Percentiles rank a stretch among this genome's conserved stretches.
These are phyloP conservation scores for Semibalanus balanoides DNA, from an alignment of 1,140 invertebrate species.

Conservation along the genomic window DNA sequence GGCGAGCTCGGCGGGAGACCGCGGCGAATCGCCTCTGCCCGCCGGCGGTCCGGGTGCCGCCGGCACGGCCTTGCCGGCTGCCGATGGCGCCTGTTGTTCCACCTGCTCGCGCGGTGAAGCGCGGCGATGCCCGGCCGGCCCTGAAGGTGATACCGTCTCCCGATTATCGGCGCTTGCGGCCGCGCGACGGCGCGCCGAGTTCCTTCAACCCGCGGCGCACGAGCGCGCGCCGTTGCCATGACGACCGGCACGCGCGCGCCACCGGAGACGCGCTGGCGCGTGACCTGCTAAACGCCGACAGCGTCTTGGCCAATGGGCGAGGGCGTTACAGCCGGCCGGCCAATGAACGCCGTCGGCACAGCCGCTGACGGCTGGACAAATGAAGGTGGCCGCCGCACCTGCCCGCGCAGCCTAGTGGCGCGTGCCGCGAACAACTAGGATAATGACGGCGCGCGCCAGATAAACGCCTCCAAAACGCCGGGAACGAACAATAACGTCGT, in stretches of 20 bases:
- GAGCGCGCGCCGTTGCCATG: background rate
- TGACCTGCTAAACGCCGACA: background rate
- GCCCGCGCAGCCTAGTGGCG: background rate
- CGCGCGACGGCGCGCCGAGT: background rate
- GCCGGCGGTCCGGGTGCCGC: no score
- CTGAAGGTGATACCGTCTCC: background rate
- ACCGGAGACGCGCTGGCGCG: no score
- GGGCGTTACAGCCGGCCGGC: background rate
- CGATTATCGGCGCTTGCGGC: background rate
- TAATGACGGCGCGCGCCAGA: background rate
- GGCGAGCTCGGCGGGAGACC: background rate
- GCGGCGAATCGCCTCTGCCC: background rate
- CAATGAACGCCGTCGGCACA: background rate
- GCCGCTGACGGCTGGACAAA: background rate
- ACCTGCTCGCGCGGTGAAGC: background rate
- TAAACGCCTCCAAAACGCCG: background rate
- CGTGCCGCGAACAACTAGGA: background rate
- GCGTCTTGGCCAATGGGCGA: background rate
- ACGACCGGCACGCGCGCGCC: background rate
- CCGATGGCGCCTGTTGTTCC: no score
- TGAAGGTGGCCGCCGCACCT: background rate
- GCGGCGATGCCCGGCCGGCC: no score
- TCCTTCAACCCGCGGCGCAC: slow-evolving; percentile 1
- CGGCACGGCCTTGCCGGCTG: no score
- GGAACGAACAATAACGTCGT: background rate